Evolutionary conservation across 2,888 invertebrate species (phyloP), one percentile per base, ranked within the genome.

Genomic region (Pseudococcus jackbeardsleyi): DNA sequence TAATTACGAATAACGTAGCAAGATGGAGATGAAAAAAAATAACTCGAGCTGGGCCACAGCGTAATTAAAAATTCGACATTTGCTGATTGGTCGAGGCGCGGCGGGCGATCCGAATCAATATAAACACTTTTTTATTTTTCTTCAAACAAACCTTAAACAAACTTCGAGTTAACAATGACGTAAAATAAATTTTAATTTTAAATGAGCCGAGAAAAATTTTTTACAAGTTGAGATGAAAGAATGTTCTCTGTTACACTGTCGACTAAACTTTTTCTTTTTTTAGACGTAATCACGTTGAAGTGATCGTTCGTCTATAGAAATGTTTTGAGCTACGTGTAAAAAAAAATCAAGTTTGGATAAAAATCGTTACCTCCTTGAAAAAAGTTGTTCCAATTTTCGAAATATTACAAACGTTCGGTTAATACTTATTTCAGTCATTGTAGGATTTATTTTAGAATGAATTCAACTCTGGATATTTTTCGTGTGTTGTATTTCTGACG

Each of bases 31-130:
- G 17, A 17, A 15, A 17, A 17, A 17, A 50, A 26, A 19, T 64
- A 68, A 26, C 22, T 68, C 22, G 19, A 68, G 22, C 68, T 7
- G 22, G 22, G 22, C 26, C 22, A 68, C 33, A 17, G 33, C 33
- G 46, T 79, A 79, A 79, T 79, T 79, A 79, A 79, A 79, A 79
- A 79, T 79, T 26, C n/a, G n/a, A 39, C n/a, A 79, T 79, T 79
- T 42, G n/a, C 42, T 79, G 42, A 79, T 79, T 79, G 79, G 79
- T 79, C n/a, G 79, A 72, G 42, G 42, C 33, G 26, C 26, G 26
- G 3, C 26, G 26, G 26, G 26, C 26, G 19, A 9, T 79, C 42
- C 42, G 42, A 42, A 79, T 79, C 79, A 79, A 79, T 79, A 79
- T 79, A 79, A 79, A 79, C n/a, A 79, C 19, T 79, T 33, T 79